phyloP scores from a whole-genome alignment of 2,113 vertebrate species.

The Centropristis striata region DNA sequence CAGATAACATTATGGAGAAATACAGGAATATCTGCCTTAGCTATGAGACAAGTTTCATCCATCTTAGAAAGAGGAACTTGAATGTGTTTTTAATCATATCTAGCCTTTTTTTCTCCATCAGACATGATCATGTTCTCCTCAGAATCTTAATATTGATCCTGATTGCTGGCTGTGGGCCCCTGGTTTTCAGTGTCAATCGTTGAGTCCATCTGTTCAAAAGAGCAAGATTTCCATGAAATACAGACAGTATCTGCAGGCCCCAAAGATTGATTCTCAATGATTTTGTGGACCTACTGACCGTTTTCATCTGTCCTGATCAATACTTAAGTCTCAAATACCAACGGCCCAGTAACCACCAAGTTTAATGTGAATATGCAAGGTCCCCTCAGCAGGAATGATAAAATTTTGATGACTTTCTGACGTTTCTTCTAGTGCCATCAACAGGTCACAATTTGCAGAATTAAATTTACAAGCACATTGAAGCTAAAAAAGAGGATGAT shows the following conservation, averaged over 20 bases:
- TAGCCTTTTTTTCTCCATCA: not conserved
- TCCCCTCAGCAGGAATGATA: not conserved
- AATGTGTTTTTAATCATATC: not conserved
- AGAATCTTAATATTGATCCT: constrained; percentile 19
- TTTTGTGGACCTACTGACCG: constrained; percentile 24
- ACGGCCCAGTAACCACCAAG: not conserved
- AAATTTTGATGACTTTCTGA: not conserved
- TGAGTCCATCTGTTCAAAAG: constrained; percentile 15
- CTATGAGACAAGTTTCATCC: not conserved
- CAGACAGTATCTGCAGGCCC: not conserved
- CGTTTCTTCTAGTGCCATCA: not conserved
- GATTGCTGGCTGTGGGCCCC: not conserved
- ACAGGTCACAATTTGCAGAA: not conserved
- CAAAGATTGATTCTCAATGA: constrained; percentile 8
- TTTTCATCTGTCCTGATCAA: constrained; percentile 39
- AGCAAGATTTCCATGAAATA: constrained; percentile 12
- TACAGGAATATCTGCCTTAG: not conserved
- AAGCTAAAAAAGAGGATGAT: not conserved
- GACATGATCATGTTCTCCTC: not conserved
- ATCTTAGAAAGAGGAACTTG: not conserved
- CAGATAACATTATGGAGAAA: no score
- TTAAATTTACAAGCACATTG: not conserved
- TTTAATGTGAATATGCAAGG: not conserved
- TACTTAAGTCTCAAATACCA: not conserved
- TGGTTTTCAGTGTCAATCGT: constrained; percentile 26